A percentile compares a stretch with the other conserved stretches of the same genome.
Conservation (phyloP, 2,888 invertebrate genomes). For the Ornithoptera priamus region DNA sequence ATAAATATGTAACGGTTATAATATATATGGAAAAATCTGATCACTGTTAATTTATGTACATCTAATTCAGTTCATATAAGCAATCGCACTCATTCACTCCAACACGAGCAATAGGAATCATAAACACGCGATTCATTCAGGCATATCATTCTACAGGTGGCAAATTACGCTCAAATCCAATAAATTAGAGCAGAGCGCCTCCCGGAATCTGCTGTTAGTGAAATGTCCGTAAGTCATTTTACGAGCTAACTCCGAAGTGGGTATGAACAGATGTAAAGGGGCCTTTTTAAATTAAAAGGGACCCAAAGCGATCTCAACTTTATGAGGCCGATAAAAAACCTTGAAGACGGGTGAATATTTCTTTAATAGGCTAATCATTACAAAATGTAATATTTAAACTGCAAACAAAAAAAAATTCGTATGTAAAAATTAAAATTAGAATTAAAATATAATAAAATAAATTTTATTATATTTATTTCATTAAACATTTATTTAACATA, state of each 20-base stretch:
- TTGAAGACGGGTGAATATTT: neutral
- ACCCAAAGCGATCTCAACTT: conserved; percentile 15
- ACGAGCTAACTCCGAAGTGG: conserved; percentile 29
- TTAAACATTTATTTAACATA: too few relatives aligned
- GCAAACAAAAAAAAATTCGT: too few relatives aligned
- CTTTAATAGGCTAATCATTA: too few relatives aligned
- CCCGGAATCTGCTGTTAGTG: conserved; percentile 48
- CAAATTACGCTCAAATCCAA: conserved; percentile 63
- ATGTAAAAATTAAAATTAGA: too few relatives aligned
- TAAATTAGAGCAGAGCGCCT: conserved; percentile 64
- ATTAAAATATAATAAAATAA: too few relatives aligned
- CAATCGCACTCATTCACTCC: conserved; percentile 15
- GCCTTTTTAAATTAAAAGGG: conserved; percentile 31
- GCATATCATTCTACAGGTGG: conserved; percentile 71
- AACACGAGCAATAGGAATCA: conserved; percentile 26
- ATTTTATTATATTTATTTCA: too few relatives aligned
- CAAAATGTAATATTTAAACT: too few relatives aligned
- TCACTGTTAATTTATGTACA: too few relatives aligned
- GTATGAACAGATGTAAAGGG: conserved; percentile 30
- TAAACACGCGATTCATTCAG: conserved; percentile 32
- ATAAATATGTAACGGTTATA: too few relatives aligned
- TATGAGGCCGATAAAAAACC: conserved; percentile 12
- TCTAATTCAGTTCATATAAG: neutral
- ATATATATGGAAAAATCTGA: too few relatives aligned
- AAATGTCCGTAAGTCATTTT: conserved; percentile 34